Percentiles rank a stretch among this genome's conserved stretches.
These are phyloP conservation scores for Sminthurinus aureus DNA, from an alignment of 2,888 invertebrate genomes.

Conservation along the genomic window DNA sequence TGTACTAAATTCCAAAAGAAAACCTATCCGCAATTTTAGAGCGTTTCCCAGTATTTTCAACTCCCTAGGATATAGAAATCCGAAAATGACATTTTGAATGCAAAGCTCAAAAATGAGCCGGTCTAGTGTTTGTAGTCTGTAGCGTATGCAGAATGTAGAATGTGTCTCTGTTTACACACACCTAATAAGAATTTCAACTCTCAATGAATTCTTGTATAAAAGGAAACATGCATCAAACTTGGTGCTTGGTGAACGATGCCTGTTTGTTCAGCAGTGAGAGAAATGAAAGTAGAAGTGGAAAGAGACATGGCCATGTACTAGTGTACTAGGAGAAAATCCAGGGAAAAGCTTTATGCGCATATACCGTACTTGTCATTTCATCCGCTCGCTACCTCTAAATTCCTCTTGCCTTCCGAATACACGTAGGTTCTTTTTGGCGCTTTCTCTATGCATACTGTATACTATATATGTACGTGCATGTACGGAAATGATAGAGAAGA, in stretches of 20 bases:
- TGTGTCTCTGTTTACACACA: constrained; percentile 6
- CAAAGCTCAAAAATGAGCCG: no score
- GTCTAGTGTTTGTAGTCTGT: no score
- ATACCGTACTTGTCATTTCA: background rate
- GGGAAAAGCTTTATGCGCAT: background rate
- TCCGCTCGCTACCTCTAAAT: background rate
- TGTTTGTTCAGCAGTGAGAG: background rate
- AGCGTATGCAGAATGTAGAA: no score
- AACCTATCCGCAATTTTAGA: no score
- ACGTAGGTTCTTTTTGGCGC: background rate
- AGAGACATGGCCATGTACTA: no score
- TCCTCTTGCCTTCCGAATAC: no score
- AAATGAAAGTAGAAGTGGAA: background rate
- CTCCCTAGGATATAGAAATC: no score
- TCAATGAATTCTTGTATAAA: constrained; percentile 8
- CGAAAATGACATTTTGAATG: no score
- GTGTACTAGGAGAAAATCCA: background rate
- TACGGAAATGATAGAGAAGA: background rate
- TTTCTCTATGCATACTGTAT: background rate
- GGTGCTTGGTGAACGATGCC: background rate
- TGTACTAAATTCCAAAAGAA: no score
- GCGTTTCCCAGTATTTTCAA: no score
- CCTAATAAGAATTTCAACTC: constrained; percentile 12
- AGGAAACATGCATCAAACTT: background rate
- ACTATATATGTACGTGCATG: background rate